phyloP scores from a whole-genome alignment of 2,888 invertebrate species.

The Brassicogethes aeneus region DNA sequence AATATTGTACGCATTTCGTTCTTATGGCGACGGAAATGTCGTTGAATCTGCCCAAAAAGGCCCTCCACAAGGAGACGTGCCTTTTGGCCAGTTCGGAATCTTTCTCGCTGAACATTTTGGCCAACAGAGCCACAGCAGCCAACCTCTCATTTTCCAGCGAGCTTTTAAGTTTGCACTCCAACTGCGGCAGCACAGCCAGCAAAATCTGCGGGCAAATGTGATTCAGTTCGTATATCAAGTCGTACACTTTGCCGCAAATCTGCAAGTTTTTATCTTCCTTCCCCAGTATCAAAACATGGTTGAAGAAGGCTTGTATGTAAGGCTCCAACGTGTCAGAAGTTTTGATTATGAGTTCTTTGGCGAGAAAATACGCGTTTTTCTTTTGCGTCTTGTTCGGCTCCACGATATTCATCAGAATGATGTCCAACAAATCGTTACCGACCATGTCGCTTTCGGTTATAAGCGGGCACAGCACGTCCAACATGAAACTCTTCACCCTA shows the following conservation, averaged over 20 bases:
- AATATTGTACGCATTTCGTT: conserved; percentile 93
- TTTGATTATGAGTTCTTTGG: conserved; percentile 85
- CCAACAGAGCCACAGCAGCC: conserved; percentile 79
- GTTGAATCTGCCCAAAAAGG: conserved; percentile 88
- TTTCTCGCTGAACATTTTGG: conserved; percentile 94
- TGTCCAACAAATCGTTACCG: conserved; percentile 87
- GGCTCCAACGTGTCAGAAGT: conserved; percentile 89
- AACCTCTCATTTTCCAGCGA: conserved; percentile 82
- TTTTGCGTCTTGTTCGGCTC: conserved; percentile 87
- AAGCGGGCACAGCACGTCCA: conserved; percentile 89
- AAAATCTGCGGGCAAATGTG: conserved; percentile 84
- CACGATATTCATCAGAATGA: conserved; percentile 87
- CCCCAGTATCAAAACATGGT: conserved; percentile 87
- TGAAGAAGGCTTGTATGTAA: conserved; percentile 96
- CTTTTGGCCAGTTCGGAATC: conserved; percentile 82
- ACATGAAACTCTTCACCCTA: conserved; percentile 94
- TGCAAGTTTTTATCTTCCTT: conserved; percentile 76
- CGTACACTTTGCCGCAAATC: conserved; percentile 82
- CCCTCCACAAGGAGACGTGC: conserved; percentile 82
- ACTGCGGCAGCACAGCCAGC: conserved; percentile 80
- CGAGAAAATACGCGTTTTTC: conserved; percentile 82
- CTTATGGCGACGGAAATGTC: conserved; percentile 90
- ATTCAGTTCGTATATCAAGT: conserved; percentile 92
- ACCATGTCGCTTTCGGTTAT: conserved; percentile 94
- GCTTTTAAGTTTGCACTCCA: conserved; percentile 92